phyloP scores from a whole-genome alignment of 2,113 vertebrate genomes.

The Piaya cayana region DNA sequence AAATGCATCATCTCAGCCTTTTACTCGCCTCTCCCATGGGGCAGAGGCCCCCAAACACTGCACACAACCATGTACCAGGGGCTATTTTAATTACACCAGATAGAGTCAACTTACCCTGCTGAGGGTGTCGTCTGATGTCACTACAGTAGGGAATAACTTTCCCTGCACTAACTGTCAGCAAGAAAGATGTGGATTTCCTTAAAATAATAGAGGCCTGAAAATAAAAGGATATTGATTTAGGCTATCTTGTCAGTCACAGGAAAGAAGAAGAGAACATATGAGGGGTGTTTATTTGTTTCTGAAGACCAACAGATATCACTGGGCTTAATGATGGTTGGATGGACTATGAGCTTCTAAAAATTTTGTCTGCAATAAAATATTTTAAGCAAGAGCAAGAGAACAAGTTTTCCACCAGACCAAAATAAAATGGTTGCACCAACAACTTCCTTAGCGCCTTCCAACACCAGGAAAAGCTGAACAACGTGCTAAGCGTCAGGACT shows the following conservation, averaged over 20 bases:
- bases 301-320: not conserved
- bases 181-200: slow-evolving; percentile 12
- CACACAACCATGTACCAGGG: not conserved
- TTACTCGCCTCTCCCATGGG: not conserved
- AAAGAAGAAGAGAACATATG: not conserved
- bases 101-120: not conserved
- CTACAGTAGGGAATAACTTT: not conserved
- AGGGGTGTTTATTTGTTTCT: not conserved
- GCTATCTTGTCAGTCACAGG: slow-evolving; percentile 32
- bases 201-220: slow-evolving; percentile 47
- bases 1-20: not conserved
- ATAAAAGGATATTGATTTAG: slow-evolving; percentile 42
- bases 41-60: not conserved
- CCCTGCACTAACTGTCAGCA: not conserved
- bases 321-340: not conserved
- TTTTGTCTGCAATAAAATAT: not conserved
- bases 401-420: not conserved
- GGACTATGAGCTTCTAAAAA: not conserved
- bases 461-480: not conserved
- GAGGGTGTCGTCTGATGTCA: not conserved
- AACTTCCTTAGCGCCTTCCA: not conserved
- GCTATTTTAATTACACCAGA: not conserved
- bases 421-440: not conserved
- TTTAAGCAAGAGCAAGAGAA: not conserved
- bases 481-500: not conserved